Percentiles rank a stretch among this genome's conserved stretches.
Conservation (phyloP, 2,113 vertebrate genomes). For the Chinchilla lanigera region DNA sequence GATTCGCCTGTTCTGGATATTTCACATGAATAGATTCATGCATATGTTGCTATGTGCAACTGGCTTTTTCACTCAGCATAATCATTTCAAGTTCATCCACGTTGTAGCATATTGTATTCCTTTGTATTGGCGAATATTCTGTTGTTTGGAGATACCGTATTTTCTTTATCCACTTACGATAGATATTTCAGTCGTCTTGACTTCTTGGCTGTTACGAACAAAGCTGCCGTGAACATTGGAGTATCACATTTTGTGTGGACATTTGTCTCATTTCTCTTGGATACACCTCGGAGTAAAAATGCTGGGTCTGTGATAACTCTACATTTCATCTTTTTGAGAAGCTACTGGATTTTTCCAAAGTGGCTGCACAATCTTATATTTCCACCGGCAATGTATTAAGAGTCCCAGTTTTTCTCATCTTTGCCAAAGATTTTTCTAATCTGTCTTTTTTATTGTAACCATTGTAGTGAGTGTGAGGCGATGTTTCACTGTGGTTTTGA, state of each 20-base stretch:
- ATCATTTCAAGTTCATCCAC: not conserved
- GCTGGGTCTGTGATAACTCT: not conserved
- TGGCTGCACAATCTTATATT: not conserved
- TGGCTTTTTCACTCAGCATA: not conserved
- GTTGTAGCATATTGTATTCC: not conserved
- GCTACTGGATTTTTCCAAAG: not conserved
- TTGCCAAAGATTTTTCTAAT: not conserved
- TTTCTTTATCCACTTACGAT: not conserved
- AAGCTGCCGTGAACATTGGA: not conserved
- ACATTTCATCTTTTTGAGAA: not conserved
- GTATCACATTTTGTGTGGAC: not conserved
- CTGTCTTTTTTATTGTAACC: not conserved
- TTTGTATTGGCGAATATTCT: not conserved
- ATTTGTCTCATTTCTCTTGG: not conserved
- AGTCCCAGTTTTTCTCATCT: not conserved
- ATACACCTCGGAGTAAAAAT: not conserved
- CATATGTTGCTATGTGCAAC: not conserved
- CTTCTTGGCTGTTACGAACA: not conserved
- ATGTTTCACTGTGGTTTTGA: not conserved
- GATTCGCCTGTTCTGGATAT: not conserved
- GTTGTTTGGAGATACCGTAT: not conserved
- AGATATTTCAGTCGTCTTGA: not conserved
- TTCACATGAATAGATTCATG: not conserved
- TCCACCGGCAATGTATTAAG: not conserved
- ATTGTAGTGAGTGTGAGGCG: not conserved